Evolutionary conservation across 2,113 vertebrate genomes (phyloP).

Genomic region (Caracal caracal): DNA sequence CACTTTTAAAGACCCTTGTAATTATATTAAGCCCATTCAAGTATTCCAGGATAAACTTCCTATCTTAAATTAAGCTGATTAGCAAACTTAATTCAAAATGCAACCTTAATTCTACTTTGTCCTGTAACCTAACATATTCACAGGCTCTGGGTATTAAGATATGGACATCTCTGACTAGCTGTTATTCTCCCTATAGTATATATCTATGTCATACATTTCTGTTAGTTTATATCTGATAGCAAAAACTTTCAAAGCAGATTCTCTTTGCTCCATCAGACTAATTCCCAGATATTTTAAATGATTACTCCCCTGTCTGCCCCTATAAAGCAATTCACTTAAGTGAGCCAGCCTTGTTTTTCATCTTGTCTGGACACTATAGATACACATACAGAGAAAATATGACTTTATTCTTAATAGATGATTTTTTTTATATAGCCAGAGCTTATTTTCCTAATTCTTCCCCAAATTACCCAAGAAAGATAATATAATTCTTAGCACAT

Average conservation of each 20-base stretch:
- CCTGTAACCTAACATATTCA: neutral
- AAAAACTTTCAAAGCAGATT: neutral
- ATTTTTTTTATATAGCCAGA: neutral
- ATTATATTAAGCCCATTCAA: neutral
- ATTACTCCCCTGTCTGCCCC: neutral
- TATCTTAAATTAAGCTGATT: neutral
- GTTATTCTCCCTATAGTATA: neutral
- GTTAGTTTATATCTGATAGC: neutral
- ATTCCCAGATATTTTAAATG: neutral
- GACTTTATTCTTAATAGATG: neutral
- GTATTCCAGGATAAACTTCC: neutral
- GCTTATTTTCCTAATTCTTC: neutral
- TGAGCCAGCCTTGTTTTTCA: neutral
- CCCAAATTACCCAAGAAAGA: neutral
- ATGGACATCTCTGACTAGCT: neutral
- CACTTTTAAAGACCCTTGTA: neutral
- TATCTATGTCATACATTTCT: neutral
- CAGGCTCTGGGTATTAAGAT: neutral
- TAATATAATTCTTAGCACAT: neutral
- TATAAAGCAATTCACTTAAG: neutral
- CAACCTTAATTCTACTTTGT: neutral
- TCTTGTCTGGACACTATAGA: neutral
- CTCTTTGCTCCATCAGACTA: neutral
- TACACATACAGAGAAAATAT: neutral
- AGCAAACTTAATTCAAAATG: neutral